Percentiles rank a stretch among this genome's conserved stretches.
phyloP scores from a whole-genome alignment of 2,888 invertebrate species.

The Marasmarcha lunaedactyla region DNA sequence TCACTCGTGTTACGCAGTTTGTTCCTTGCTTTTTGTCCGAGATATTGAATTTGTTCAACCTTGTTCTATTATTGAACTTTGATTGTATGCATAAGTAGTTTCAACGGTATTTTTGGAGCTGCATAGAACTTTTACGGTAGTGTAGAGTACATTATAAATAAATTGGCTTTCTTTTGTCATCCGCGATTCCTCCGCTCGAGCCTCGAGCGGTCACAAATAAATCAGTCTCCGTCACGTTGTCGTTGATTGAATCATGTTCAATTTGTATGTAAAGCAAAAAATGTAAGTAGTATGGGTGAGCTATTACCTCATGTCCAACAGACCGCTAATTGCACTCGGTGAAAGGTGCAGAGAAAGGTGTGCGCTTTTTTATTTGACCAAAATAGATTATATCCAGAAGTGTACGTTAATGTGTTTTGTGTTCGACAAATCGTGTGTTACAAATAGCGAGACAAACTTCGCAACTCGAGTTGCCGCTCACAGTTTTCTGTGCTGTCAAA shows the following conservation, averaged over 20 bases:
- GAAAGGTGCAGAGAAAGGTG: slow-evolving; percentile 63
- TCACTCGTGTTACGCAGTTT: too few species aligned
- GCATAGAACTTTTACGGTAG: too few species aligned
- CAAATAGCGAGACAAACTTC: neutral
- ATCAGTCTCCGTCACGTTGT: slow-evolving; percentile 2
- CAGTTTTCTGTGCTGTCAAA: neutral
- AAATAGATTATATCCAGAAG: slow-evolving; percentile 26
- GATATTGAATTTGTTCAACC: too few species aligned
- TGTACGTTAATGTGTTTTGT: slow-evolving; percentile 14
- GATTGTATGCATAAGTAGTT: too few species aligned
- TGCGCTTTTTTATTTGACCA: slow-evolving; percentile 25
- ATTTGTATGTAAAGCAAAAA: slow-evolving; percentile 25
- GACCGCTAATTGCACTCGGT: slow-evolving; percentile 55
- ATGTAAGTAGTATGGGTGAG: slow-evolving; percentile 25
- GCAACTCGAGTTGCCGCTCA: too few species aligned
- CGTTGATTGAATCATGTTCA: slow-evolving; percentile 31
- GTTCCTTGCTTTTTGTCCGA: too few species aligned
- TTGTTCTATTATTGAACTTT: too few species aligned
- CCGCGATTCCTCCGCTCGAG: too few species aligned
- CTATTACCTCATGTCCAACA: slow-evolving; percentile 53
- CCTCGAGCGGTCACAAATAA: too few species aligned
- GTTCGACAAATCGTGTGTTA: slow-evolving; percentile 14
- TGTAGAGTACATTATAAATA: too few species aligned
- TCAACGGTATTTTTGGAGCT: too few species aligned
- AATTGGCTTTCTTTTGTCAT: too few species aligned